A percentile compares a stretch with the other conserved stretches of the same genome.
phyloP scores from a whole-genome alignment of 2,888 invertebrate species.

The Chymomyza fuscimana region DNA sequence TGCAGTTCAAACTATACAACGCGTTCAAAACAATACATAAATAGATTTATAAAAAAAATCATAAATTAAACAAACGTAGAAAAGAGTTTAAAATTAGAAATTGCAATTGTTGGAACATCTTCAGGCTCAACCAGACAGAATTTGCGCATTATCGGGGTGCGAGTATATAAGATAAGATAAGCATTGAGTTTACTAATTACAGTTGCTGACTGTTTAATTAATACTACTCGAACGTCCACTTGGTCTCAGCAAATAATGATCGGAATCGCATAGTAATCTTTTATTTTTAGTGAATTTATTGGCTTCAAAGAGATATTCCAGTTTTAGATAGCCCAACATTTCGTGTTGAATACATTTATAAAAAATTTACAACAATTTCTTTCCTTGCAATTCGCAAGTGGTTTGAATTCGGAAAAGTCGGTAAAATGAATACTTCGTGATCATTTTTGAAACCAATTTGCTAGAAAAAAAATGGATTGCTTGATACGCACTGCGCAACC shows the following conservation, averaged over 20 bases:
- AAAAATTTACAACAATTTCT: too few relatives aligned
- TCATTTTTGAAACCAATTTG: too few relatives aligned
- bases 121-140: constrained; percentile 30
- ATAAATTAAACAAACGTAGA: not conserved
- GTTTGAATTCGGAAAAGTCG: too few relatives aligned
- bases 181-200: constrained; percentile 16
- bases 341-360: too few relatives aligned
- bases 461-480: too few relatives aligned
- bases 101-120: constrained; percentile 15
- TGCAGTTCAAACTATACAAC: constrained; percentile 27
- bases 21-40: constrained; percentile 45
- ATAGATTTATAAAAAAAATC: constrained; percentile 20
- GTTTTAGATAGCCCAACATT: not conserved
- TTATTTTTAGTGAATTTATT: not conserved
- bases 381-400: too few relatives aligned
- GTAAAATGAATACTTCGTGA: too few relatives aligned
- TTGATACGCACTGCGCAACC: too few relatives aligned
- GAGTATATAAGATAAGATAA: constrained; percentile 54
- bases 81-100: not conserved
- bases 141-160: constrained; percentile 30
- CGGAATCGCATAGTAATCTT: not conserved
- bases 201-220: constrained; percentile 46
- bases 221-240: constrained; percentile 20
- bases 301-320: not conserved
- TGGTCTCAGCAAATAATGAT: not conserved